phyloP scores from a whole-genome alignment of 2,888 invertebrate species.

The Gymnocheta viridis region DNA sequence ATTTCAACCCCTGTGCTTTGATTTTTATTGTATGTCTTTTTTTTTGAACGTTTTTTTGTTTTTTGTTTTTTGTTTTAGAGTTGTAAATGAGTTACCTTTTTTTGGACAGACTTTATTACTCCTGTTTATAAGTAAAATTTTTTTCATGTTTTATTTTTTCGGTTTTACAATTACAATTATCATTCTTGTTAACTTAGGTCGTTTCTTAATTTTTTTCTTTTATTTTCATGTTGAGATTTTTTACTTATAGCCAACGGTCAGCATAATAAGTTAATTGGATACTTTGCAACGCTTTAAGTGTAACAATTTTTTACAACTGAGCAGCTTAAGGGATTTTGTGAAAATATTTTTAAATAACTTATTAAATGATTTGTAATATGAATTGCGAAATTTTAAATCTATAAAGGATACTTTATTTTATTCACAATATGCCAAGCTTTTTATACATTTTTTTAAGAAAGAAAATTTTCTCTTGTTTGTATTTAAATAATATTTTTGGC shows the following conservation, averaged over 20 bases:
- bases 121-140: slow-evolving; percentile 26
- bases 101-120: slow-evolving; percentile 46
- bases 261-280: slow-evolving; percentile 18
- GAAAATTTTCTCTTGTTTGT: too few relatives aligned
- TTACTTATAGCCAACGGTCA: slow-evolving; percentile 26
- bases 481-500: too few relatives aligned
- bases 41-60: slow-evolving; percentile 47
- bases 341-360: too few relatives aligned
- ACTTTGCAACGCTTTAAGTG: background rate
- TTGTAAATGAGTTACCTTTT: slow-evolving; percentile 49
- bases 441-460: too few relatives aligned
- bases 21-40: slow-evolving; percentile 14
- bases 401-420: too few relatives aligned
- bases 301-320: too few relatives aligned
- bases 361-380: too few relatives aligned
- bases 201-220: slow-evolving; percentile 60
- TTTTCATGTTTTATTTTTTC: slow-evolving; percentile 17
- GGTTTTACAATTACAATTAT: slow-evolving; percentile 63
- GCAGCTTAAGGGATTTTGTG: too few relatives aligned
- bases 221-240: slow-evolving; percentile 38
- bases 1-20: slow-evolving; percentile 1
- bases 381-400: too few relatives aligned
- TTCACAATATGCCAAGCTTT: too few relatives aligned
- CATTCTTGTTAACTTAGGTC: slow-evolving; percentile 66
- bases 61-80: slow-evolving; percentile 33